phyloP scores from a whole-genome alignment of 2,888 invertebrate genomes.

The Aelia acuminata region DNA sequence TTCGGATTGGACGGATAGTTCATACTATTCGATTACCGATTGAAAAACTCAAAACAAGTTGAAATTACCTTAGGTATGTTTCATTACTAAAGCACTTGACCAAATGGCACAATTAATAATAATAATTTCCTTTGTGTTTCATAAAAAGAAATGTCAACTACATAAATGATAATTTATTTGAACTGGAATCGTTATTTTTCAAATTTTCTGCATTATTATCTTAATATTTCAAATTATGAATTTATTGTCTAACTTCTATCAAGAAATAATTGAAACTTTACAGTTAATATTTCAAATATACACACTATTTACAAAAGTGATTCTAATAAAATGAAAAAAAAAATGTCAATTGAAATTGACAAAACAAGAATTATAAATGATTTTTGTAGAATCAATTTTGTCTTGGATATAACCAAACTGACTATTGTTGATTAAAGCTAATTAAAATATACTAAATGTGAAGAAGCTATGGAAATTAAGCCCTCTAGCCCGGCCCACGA shows the following conservation, averaged over 20 bases:
- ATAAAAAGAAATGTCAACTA: neutral
- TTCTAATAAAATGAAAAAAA: neutral
- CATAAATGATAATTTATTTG: neutral
- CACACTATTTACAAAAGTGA: conserved; percentile 21
- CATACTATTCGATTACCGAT: neutral
- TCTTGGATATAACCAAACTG: neutral
- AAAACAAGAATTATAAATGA: neutral
- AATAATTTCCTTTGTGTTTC: neutral
- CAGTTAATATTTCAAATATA: neutral
- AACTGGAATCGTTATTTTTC: neutral
- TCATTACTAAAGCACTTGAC: conserved; percentile 46
- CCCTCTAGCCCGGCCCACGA: conserved; percentile 18
- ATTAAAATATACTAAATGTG: conserved; percentile 14
- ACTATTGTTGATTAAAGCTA: conserved; percentile 27
- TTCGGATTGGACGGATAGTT: conserved; percentile 42
- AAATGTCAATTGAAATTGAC: neutral
- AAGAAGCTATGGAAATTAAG: conserved; percentile 2
- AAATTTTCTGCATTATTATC: too few species aligned
- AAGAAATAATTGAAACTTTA: conserved; percentile 28
- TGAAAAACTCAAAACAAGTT: neutral
- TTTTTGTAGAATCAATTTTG: neutral
- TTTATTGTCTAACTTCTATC: conserved; percentile 44
- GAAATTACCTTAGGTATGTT: neutral
- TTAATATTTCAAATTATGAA: neutral
- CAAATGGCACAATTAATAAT: neutral